Evolutionary conservation across 1,140 invertebrate genomes (phyloP), one percentile per base, ranked within the genome.

Genomic region (Brachionus sp.): DNA sequence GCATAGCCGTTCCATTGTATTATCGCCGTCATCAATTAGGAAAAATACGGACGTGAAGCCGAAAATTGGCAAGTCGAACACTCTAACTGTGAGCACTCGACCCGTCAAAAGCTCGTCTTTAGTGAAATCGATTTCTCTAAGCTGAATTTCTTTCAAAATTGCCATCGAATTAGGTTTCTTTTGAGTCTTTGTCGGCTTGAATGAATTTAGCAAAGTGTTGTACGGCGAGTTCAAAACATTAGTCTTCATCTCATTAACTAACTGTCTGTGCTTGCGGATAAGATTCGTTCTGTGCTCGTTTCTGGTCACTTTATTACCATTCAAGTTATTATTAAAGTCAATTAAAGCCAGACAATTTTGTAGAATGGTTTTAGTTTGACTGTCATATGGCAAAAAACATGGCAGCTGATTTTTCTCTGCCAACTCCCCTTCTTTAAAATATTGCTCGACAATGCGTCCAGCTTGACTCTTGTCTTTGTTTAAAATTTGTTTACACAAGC

Each of bases 361-460:
- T 4, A 66, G 62, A 3, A 13, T 70, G 6, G 50, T 53, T 53
- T 53, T 53, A 19, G 50, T 19, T 53, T 53, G 16, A 53, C 66
- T 66, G 62, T 73, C n/a, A 50, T 50, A 77, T 7, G 73, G 73
- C 25, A 77, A 77, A 77, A 77, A 77, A 50, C 73, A 77, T 19
- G 73, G 73, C 25, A 77, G 44, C 29, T 77, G 73, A n/a, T 50
- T 10, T 50, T 50, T 46, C 44, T 77, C 73, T 35, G 73, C 73
- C n/a, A 29, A 5, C 33, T 77, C 5, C 29, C 73, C 42, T 50
- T 77, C 5, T 25, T 50, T 10, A 50, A 23, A 50, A 4, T 29
- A 16, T n/a, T 50, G 10, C 16, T 50, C 29, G 12, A 50, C 12
- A 6, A 53, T 53, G 50, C 50, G 50, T 53, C 16, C 6, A 53